Evolutionary conservation across 2,888 invertebrate genomes (phyloP), one percentile per base, ranked within the genome.

Genomic region (Dynastes grantii): DNA sequence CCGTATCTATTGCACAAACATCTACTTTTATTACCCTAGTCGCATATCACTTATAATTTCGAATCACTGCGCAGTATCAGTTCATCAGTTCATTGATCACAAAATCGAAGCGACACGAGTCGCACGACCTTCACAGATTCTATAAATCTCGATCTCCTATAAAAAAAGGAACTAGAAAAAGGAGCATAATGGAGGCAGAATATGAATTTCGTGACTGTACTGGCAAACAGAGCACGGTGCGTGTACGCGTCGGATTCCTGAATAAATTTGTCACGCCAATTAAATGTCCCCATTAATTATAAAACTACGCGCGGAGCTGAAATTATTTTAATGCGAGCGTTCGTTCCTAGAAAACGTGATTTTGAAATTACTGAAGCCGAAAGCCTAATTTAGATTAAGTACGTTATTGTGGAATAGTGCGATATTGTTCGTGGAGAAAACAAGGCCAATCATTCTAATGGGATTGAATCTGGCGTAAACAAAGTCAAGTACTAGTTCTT

Each of bases 181-280:
- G 55, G 55, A 58, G 5, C 6, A 8, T 61, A 73, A 40, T 61
- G 37, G 22, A 58, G 40, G 58, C 40, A 22, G 45, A 40, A 58
- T 58, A 73, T 45, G 40, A 61, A 58, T 27, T 55, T 61, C 61
- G 58, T 73, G 58, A 73, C 58, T 40, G 37, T 9, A 61, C 58
- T 58, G 71, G 8, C 45, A 53, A 73, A 61, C 13, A 27, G 22
- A 13, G 51, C 9, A 4, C 40, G 13, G 58, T 22, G 61, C 73
- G 67, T 76, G 55, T 76, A 76, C 32, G 53, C 16, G n/a, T 55
- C 67, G 55, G 55, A 76, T 76, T 37, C 40, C 37, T 67, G 76
- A 76, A 76, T 63, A 76, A 76, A 55, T 76, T 76, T 55, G 76
- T 64, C 55, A 76, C 67, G 76, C 55, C 65, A 76, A 76, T 76